A percentile compares a stretch with the other conserved stretches of the same genome.
Evolutionary conservation across 1,140 invertebrate species (phyloP).

Genomic region (Drosophila sproati): DNA sequence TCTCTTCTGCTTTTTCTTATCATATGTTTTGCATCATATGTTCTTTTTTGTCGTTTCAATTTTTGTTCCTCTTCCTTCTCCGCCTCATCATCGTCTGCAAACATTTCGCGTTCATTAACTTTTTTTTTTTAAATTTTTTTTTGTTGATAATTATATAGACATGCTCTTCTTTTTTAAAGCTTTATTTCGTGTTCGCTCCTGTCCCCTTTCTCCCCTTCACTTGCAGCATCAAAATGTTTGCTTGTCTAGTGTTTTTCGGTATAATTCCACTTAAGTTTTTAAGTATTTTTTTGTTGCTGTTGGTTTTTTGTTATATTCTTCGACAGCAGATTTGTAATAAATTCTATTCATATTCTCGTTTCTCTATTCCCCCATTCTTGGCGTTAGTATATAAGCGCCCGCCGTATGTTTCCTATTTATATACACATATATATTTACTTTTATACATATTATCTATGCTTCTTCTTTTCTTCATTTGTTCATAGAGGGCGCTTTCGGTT

Average conservation of each 20-base stretch:
- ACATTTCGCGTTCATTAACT: slow-evolving; percentile 71
- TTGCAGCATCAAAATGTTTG: slow-evolving; percentile 60
- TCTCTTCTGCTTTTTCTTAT: slow-evolving; percentile 40
- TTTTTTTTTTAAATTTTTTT: slow-evolving; percentile 45
- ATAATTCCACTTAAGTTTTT: slow-evolving; percentile 60
- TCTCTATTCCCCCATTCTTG: slow-evolving; percentile 39
- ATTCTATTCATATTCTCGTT: slow-evolving; percentile 54
- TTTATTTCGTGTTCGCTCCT: slow-evolving; percentile 37
- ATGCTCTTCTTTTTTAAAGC: slow-evolving; percentile 22
- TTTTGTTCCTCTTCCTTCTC: slow-evolving; percentile 21
- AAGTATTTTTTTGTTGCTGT: slow-evolving; percentile 17
- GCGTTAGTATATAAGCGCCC: slow-evolving; percentile 34
- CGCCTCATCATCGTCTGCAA: slow-evolving; percentile 31
- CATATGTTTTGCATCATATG: slow-evolving; percentile 70
- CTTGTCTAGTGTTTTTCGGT: slow-evolving; percentile 53
- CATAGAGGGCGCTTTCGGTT: slow-evolving; percentile 54
- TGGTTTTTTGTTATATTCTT: slow-evolving; percentile 34
- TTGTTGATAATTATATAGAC: slow-evolving; percentile 59
- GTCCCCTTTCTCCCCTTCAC: slow-evolving; percentile 21
- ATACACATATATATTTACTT: slow-evolving; percentile 31
- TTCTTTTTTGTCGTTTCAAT: slow-evolving; percentile 25
- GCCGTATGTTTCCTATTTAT: slow-evolving; percentile 45
- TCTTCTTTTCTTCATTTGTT: slow-evolving; percentile 42
- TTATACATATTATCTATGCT: slow-evolving; percentile 20
- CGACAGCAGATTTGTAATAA: slow-evolving; percentile 73